Evolutionary conservation across 1,140 invertebrate species (phyloP).

Genomic region (Philopotamus ludificatus): DNA sequence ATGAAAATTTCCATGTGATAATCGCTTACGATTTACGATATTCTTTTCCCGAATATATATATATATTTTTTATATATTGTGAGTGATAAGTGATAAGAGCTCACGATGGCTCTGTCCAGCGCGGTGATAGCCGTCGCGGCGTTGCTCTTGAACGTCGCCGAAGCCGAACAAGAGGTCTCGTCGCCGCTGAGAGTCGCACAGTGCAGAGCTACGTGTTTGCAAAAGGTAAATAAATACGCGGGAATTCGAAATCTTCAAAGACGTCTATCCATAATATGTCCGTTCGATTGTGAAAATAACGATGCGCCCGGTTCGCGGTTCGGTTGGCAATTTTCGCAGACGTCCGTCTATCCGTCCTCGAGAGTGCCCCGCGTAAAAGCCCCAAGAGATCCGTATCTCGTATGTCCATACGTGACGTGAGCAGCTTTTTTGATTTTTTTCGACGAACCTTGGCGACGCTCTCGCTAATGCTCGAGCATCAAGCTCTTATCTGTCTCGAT

Average conservation of each 20-base stretch:
- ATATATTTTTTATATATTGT: not conserved
- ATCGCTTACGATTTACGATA: not conserved
- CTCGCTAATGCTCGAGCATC: not conserved
- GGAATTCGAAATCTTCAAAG: not conserved
- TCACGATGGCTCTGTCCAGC: constrained; percentile 7
- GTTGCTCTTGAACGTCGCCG: not conserved
- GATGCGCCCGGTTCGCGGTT: constrained; percentile 27
- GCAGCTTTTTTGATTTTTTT: not conserved
- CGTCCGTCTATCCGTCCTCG: not conserved
- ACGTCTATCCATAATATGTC: constrained; percentile 1
- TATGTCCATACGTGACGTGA: not conserved
- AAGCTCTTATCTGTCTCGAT: not conserved
- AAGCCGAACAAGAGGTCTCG: constrained; percentile 57
- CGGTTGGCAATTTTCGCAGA: constrained; percentile 12
- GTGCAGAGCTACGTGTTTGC: constrained; percentile 65
- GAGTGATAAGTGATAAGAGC: not conserved
- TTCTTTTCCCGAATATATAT: not conserved
- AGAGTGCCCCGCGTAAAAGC: not conserved
- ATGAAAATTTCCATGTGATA: not conserved
- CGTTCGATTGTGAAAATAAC: constrained; percentile 34
- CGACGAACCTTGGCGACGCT: not conserved
- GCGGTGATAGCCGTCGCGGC: constrained; percentile 18
- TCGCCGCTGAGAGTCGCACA: constrained; percentile 66
- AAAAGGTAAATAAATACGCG: too few species aligned
- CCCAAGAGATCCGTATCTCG: constrained; percentile 2